These are phyloP conservation scores for Gnathonemus longibarbis DNA, from an alignment of 2,113 vertebrate genomes.

Conservation along the genomic window DNA sequence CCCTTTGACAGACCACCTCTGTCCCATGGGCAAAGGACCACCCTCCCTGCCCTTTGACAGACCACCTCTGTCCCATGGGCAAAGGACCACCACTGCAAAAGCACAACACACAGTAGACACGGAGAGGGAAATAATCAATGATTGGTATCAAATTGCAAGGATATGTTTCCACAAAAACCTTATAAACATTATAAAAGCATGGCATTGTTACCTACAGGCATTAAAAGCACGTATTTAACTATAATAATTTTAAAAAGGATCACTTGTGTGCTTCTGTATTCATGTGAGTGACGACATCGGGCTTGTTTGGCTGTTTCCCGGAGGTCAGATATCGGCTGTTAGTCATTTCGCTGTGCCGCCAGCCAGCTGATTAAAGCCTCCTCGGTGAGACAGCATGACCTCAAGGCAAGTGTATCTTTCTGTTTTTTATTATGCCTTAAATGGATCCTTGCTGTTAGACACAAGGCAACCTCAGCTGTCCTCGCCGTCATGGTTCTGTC, in stretches of 20 bases:
- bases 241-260: constrained; percentile 1
- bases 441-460: neutral
- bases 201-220: neutral
- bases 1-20: neutral
- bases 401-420: neutral
- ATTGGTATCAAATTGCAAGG: neutral
- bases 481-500: neutral
- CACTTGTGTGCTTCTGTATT: constrained; percentile 3
- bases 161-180: neutral
- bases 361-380: neutral
- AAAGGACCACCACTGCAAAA: neutral
- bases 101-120: neutral
- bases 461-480: neutral
- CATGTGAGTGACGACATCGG: neutral
- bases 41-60: neutral
- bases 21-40: neutral
- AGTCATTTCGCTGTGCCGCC: neutral
- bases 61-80: neutral
- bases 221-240: neutral
- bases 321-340: constrained; percentile 3
- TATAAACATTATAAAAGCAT: neutral
- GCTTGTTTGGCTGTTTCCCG: neutral
- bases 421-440: constrained; percentile 3
- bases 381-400: neutral
- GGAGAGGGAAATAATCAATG: neutral